Evolutionary conservation across 2,797 vertebrate genomes (phyloP).

Genomic region (Crypturellus tataupa): DNA sequence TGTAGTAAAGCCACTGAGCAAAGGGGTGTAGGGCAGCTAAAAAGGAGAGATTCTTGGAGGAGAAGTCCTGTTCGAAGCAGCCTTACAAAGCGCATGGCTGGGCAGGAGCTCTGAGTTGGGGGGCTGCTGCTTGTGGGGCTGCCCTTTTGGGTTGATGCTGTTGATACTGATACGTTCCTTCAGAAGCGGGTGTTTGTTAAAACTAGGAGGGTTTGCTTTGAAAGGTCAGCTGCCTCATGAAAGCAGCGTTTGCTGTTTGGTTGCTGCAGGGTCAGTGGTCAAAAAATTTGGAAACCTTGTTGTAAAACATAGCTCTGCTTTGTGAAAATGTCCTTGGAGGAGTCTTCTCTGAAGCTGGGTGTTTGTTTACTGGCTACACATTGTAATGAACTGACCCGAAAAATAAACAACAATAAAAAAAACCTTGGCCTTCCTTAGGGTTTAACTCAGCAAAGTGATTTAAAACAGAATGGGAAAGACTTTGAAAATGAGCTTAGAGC

Average conservation of each 20-base stretch:
- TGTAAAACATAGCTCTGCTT: not conserved
- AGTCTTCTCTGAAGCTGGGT: not conserved
- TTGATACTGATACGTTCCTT: not conserved
- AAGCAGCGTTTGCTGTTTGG: not conserved
- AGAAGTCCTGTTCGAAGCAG: not conserved
- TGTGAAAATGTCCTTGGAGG: not conserved
- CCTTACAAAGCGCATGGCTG: not conserved
- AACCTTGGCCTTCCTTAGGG: not conserved
- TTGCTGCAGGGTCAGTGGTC: not conserved
- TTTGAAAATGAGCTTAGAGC: not conserved
- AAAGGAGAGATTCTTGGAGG: not conserved
- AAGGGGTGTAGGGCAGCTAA: not conserved
- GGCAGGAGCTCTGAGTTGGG: not conserved
- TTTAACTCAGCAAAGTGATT: not conserved
- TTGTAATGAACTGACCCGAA: not conserved
- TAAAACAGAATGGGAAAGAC: not conserved
- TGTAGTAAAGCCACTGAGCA: not conserved
- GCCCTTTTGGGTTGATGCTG: not conserved
- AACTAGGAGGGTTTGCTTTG: not conserved
- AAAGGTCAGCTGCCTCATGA: not conserved
- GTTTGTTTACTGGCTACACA: not conserved
- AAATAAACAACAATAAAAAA: not conserved
- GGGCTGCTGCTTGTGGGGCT: accelerated
- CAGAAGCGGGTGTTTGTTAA: not conserved
- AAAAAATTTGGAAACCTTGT: not conserved